These are phyloP conservation scores for Morelia viridis DNA, from an alignment of 2,797 vertebrate species.

Conservation along the genomic window DNA sequence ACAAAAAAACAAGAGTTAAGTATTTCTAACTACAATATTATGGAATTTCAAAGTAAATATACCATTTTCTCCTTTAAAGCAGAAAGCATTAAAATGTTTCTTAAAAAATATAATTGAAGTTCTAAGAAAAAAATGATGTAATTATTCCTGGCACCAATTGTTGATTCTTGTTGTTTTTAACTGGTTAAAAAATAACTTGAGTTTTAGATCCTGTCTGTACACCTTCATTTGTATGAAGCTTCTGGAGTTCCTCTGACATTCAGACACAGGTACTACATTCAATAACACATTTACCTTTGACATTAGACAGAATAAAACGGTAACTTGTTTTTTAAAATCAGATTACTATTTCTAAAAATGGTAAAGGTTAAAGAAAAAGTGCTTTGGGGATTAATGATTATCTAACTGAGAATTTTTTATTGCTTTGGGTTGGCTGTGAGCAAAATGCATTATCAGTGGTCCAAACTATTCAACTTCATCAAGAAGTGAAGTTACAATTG, in stretches of 20 bases:
- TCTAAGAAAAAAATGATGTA: neutral
- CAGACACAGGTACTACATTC: accelerated
- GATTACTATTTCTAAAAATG: neutral
- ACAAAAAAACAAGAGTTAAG: neutral
- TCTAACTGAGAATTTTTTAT: neutral
- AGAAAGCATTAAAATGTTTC: neutral
- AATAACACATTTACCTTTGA: neutral
- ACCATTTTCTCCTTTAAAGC: neutral
- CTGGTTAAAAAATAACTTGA: neutral
- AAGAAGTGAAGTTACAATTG: too few species aligned
- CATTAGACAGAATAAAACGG: neutral
- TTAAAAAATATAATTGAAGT: neutral
- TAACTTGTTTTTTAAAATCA: neutral
- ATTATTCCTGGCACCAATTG: neutral
- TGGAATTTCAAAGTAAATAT: neutral
- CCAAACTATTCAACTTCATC: neutral
- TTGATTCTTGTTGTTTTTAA: neutral
- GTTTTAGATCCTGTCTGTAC: neutral
- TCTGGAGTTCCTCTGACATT: neutral
- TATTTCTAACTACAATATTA: neutral
- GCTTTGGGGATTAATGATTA: neutral
- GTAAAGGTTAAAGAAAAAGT: neutral
- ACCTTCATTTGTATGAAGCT: neutral
- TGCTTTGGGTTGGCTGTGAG: neutral
- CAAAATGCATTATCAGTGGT: neutral